Evolutionary conservation across 1,140 invertebrate genomes (phyloP).

Genomic region (Neodiprion fabricii): DNA sequence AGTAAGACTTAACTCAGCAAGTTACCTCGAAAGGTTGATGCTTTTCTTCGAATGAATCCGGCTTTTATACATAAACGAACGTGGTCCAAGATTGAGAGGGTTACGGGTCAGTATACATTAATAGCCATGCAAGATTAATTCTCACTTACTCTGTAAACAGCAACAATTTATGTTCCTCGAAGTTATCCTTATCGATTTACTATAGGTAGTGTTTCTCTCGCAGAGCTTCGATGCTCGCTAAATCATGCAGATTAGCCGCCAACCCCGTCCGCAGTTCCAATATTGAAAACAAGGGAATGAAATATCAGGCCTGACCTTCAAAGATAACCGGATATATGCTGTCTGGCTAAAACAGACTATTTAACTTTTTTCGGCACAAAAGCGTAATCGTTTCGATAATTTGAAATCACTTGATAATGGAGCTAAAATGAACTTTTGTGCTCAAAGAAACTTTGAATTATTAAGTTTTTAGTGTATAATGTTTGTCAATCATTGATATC

Average conservation of each 20-base stretch:
- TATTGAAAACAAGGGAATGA: slow-evolving; percentile 3
- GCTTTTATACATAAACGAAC: neutral
- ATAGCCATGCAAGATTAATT: neutral
- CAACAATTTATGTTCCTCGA: neutral
- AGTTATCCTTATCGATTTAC: neutral
- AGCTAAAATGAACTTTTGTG: too few relatives aligned
- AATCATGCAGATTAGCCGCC: too few relatives aligned
- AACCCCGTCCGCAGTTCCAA: too few relatives aligned
- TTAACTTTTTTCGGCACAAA: neutral
- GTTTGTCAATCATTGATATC: too few relatives aligned
- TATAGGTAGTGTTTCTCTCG: neutral
- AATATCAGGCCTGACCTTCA: neutral
- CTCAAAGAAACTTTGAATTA: too few relatives aligned
- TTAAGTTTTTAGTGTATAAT: too few relatives aligned
- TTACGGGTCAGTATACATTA: neutral
- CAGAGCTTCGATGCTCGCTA: too few relatives aligned
- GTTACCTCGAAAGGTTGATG: slow-evolving; percentile 2
- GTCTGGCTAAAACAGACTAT: neutral
- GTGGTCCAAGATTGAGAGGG: neutral
- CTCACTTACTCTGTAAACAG: too few relatives aligned
- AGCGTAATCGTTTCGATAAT: too few relatives aligned
- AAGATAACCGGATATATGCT: too few relatives aligned
- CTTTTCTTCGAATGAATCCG: neutral
- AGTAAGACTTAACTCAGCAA: neutral
- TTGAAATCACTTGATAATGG: too few relatives aligned